Percentiles rank a stretch among this genome's conserved stretches.
phyloP scores from a whole-genome alignment of 2,797 vertebrate genomes.

The Rallus crepitans region DNA sequence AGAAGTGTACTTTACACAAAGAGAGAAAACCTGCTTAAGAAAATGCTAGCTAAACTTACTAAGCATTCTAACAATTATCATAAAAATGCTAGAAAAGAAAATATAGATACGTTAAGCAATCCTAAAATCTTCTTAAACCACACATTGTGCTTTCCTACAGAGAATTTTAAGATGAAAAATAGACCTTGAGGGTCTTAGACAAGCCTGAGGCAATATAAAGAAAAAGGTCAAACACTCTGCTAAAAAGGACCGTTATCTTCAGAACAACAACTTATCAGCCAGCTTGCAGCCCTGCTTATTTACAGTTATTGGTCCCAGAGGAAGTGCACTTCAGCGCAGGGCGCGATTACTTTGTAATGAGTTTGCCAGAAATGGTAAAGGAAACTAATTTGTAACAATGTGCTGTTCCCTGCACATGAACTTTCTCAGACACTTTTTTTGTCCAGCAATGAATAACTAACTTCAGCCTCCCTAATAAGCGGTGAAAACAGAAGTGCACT shows the following conservation, averaged over 20 bases:
- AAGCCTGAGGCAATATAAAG: slow-evolving; percentile 89
- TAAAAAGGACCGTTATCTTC: slow-evolving; percentile 91
- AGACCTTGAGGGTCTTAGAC: slow-evolving; percentile 88
- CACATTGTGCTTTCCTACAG: slow-evolving; percentile 79
- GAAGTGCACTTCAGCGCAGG: slow-evolving; percentile 86
- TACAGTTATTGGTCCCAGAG: slow-evolving; percentile 93
- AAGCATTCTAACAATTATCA: slow-evolving; percentile 67
- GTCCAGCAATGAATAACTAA: slow-evolving; percentile 63
- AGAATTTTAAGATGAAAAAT: slow-evolving; percentile 89
- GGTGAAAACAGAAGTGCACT: slow-evolving; percentile 64
- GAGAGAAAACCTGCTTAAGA: slow-evolving; percentile 67
- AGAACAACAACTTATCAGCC: slow-evolving; percentile 90
- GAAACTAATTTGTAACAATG: slow-evolving; percentile 81
- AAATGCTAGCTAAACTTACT: slow-evolving; percentile 64
- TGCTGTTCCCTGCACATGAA: slow-evolving; percentile 75
- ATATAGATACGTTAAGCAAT: slow-evolving; percentile 74
- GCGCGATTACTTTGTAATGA: slow-evolving; percentile 92
- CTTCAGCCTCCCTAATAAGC: slow-evolving; percentile 72
- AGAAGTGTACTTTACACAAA: slow-evolving; percentile 68
- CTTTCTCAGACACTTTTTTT: slow-evolving; percentile 55
- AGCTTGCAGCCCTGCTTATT: slow-evolving; percentile 91
- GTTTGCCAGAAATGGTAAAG: slow-evolving; percentile 83
- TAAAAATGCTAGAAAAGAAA: slow-evolving; percentile 66
- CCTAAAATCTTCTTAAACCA: slow-evolving; percentile 77
- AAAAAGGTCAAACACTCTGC: slow-evolving; percentile 91